Conservation (phyloP, 2,888 invertebrate genomes). For the Nymphalis urticae region DNA sequence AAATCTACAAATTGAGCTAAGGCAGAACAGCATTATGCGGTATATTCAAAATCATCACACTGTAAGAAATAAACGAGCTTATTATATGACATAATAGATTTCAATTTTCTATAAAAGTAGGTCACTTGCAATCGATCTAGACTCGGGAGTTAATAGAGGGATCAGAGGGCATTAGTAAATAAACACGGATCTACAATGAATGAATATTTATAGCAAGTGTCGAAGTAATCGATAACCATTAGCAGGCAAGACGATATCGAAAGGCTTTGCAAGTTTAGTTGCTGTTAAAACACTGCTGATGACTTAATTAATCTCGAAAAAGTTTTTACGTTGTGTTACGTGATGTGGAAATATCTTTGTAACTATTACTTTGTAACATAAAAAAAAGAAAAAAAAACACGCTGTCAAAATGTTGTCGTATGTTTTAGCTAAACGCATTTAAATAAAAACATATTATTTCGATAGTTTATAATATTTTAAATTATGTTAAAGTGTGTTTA, state of each 20-base stretch:
- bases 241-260: conserved; percentile 40
- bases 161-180: conserved; percentile 34
- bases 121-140: conserved; percentile 24
- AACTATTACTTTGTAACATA: neutral
- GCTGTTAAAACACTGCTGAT: conserved; percentile 29
- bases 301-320: conserved; percentile 30
- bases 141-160: conserved; percentile 33
- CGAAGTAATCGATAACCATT: conserved; percentile 47
- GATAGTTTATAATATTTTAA: too few relatives aligned
- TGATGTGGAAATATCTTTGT: neutral
- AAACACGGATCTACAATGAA: conserved; percentile 36
- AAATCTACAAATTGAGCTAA: too few relatives aligned
- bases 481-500: too few relatives aligned
- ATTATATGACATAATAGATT: conserved; percentile 13
- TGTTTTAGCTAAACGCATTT: too few relatives aligned
- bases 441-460: too few relatives aligned
- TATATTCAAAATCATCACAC: neutral
- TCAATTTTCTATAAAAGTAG: conserved; percentile 21
- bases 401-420: too few relatives aligned
- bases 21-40: too few relatives aligned
- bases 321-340: conserved; percentile 20
- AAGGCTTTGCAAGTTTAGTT: conserved; percentile 34
- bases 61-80: conserved; percentile 11
- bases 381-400: too few relatives aligned
- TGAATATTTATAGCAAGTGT: conserved; percentile 44